Base-by-base conservation (phyloP, 2,888 invertebrate species). In the Clivina fossor region DNA sequence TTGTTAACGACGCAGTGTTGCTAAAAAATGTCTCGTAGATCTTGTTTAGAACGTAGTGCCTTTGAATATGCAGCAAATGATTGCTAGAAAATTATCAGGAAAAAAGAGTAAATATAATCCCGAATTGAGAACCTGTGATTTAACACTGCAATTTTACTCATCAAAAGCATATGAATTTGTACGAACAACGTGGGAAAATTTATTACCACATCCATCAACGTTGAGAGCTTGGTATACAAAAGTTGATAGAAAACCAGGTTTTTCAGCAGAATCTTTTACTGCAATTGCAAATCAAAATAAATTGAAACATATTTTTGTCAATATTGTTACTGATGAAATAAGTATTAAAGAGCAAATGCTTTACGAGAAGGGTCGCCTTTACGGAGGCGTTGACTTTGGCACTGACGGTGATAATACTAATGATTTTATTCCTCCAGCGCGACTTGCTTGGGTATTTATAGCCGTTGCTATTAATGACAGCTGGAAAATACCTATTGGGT, bases 171-270 rank as follows among this genome's bases (percentile, higher is more conserved):
- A 47, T 28, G 16, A 47, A 9, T 47, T 18, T 19, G 48, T 56
- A 5, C 11, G 56, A 4, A 44, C 15, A 32, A 11, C 18, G 8
- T 54, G 30, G 30, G n/a, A 33, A 15, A 54, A 53, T 30, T 15
- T 51, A 9, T 28, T 51, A 3, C 53, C 53, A 1, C 53, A 53
- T 33, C 41, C 43, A 2, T 18, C 41, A 19, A 41, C 53, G 8
- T n/a, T 53, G 4, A 16, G 26, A 3, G 19, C 13, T 15, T 54
- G 28, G 49, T 56, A 40, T 40, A 37, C 4, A 2, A 41, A 41
- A 19, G 15, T 37, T 2, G 37, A 18, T 8, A 18, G 37, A 13
- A 8, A 4, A 4, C 15, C 37, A 3, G 37, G 37, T 2, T 37
- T 37, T 37, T 37, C 37, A 8, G 5, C 11, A 4, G 37, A 37